A percentile compares a stretch with the other conserved stretches of the same genome.
Evolutionary conservation across 2,113 vertebrate genomes (phyloP).

Genomic region (Entelurus aequoreus): DNA sequence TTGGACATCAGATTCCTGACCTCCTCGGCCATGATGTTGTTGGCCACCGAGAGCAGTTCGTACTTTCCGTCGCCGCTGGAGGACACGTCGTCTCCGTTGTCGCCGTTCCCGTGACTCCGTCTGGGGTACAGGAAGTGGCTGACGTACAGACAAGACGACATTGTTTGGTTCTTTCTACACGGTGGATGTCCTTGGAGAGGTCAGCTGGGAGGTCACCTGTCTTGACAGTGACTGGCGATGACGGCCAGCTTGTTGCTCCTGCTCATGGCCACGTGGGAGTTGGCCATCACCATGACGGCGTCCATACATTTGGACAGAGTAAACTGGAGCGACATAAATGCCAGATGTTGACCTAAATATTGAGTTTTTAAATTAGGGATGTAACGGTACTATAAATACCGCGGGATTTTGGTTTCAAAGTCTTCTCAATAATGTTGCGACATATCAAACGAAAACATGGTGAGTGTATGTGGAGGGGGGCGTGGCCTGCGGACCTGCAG

Average conservation of each 20-base stretch:
- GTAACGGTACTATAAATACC: too few species aligned
- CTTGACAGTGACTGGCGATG: slow-evolving; percentile 89
- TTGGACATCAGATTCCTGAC: slow-evolving; percentile 86
- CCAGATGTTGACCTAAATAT: too few species aligned
- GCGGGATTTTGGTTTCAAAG: too few species aligned
- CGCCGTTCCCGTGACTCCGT: slow-evolving; percentile 73
- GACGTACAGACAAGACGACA: background rate
- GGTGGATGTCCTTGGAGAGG: background rate
- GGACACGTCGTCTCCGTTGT: slow-evolving; percentile 74
- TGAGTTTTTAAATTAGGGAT: too few species aligned
- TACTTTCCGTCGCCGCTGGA: slow-evolving; percentile 91
- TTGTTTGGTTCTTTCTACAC: too few species aligned
- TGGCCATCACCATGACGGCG: slow-evolving; percentile 89
- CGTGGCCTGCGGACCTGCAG: too few species aligned
- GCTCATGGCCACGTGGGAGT: slow-evolving; percentile 87
- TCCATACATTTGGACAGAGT: slow-evolving; percentile 90
- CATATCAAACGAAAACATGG: too few species aligned
- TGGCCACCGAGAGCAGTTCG: slow-evolving; percentile 83
- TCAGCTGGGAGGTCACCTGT: slow-evolving; percentile 75
- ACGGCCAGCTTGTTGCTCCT: slow-evolving; percentile 87
- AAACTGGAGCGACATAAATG: slow-evolving; percentile 68
- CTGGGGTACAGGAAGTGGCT: slow-evolving; percentile 91
- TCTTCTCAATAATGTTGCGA: too few species aligned
- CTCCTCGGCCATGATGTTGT: slow-evolving; percentile 86
- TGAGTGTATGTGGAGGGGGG: too few species aligned